Percentiles rank a stretch among this genome's conserved stretches.
Conservation (phyloP, 35 echinoderm and acorn worm genomes). For the Patiria miniata region DNA sequence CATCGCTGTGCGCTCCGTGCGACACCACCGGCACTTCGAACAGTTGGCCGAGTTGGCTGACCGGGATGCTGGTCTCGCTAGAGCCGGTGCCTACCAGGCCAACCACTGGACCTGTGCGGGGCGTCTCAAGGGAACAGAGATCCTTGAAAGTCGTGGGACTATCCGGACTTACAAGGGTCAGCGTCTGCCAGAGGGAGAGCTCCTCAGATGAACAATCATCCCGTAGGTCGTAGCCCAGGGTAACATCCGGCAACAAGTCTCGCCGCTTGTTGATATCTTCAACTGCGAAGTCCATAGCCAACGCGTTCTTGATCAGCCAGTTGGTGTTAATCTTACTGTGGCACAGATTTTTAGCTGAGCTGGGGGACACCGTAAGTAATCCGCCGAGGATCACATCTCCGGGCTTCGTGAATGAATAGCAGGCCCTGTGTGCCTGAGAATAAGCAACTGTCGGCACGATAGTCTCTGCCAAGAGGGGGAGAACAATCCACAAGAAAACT, state of each 20-base stretch:
- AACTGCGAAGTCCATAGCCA: constrained; percentile 39
- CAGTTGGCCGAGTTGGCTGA: constrained; percentile 55
- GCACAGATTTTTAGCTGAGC: background rate
- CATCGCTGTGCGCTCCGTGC: constrained; percentile 29
- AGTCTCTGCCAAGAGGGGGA: no score
- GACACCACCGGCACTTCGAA: constrained; percentile 7
- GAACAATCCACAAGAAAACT: no score
- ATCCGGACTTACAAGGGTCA: background rate
- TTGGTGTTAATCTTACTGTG: background rate
- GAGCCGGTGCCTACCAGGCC: constrained; percentile 60
- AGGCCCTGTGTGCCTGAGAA: no score
- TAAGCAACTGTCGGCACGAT: no score
- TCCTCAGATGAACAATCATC: constrained; percentile 45
- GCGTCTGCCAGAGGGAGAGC: background rate
- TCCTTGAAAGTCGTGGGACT: background rate
- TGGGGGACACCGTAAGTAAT: background rate
- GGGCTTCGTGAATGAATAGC: no score
- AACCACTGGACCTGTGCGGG: background rate
- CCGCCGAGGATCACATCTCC: no score
- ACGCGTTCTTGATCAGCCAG: background rate
- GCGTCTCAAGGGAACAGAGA: background rate
- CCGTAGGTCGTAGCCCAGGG: constrained; percentile 40
- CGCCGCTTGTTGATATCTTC: constrained; percentile 19
- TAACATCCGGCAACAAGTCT: constrained; percentile 28
- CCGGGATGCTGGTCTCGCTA: constrained; percentile 65